A percentile compares a stretch with the other conserved stretches of the same genome.
Evolutionary conservation across 92 coral and sea anemone species (phyloP).

Genomic region (Phenganax stokvisi): DNA sequence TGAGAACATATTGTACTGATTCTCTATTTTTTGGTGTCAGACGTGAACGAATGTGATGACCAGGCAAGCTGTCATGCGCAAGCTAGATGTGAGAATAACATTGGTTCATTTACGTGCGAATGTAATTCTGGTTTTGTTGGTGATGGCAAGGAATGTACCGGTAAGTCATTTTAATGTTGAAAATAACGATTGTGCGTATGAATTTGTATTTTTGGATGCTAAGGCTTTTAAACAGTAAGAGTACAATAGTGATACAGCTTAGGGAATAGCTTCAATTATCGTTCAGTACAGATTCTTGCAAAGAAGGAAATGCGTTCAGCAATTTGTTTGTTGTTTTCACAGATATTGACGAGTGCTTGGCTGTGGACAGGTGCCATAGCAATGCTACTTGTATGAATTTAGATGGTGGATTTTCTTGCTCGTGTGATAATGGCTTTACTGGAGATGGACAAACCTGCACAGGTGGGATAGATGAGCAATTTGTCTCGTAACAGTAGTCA

Average conservation of each 20-base stretch:
- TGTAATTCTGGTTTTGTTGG: constrained; percentile 37
- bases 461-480: constrained; percentile 20
- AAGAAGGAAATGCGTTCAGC: neutral
- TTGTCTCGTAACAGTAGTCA: neutral
- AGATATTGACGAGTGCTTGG: constrained; percentile 28
- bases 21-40: neutral
- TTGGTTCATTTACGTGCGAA: constrained; percentile 36
- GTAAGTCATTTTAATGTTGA: constrained; percentile 5
- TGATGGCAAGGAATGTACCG: constrained; percentile 38
- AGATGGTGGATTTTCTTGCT: constrained; percentile 54
- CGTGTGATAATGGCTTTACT: constrained; percentile 46
- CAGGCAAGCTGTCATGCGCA: constrained; percentile 10
- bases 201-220: neutral
- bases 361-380: constrained; percentile 38
- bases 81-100: constrained; percentile 35
- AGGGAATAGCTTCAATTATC: no score
- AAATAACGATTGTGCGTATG: no score
- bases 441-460: constrained; percentile 43
- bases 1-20: no score
- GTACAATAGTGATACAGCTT: no score
- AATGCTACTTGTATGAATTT: constrained; percentile 53
- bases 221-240: no score
- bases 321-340: neutral
- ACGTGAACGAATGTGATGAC: constrained; percentile 44
- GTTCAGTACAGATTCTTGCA: no score